Conservation (phyloP, 2,113 vertebrate species). For the Gambusia holbrooki region DNA sequence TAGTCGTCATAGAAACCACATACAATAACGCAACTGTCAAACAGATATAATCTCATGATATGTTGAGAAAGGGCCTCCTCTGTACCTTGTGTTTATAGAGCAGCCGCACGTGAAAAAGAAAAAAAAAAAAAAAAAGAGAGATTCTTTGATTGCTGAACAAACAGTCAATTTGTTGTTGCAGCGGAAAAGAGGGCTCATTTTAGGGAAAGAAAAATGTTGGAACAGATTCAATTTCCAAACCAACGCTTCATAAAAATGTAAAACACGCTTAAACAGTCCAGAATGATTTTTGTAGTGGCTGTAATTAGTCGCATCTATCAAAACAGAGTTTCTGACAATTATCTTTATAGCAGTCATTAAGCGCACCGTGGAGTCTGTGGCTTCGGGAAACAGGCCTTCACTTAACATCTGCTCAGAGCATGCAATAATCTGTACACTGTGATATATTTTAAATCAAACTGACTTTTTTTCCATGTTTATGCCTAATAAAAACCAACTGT, state of each 20-base stretch:
- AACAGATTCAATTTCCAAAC: constrained; percentile 56
- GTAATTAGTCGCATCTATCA: constrained; percentile 45
- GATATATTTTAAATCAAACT: constrained; percentile 13
- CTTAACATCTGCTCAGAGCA: constrained; percentile 37
- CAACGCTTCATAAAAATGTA: constrained; percentile 46
- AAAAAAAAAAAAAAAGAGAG: constrained; percentile 13
- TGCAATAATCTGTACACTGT: background rate
- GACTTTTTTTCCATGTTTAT: constrained; percentile 1
- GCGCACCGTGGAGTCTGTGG: constrained; percentile 14
- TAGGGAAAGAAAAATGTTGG: constrained; percentile 39
- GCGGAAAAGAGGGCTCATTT: constrained; percentile 37
- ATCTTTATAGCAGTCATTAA: constrained; percentile 8
- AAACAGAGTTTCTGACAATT: constrained; percentile 30
- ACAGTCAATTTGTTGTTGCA: constrained; percentile 62
- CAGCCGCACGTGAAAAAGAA: constrained; percentile 31
- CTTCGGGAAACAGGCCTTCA: constrained; percentile 30
- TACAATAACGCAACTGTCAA: constrained; percentile 86
- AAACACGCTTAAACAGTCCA: constrained; percentile 39
- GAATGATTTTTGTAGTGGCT: constrained; percentile 42
- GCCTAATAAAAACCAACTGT: background rate
- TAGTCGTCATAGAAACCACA: constrained; percentile 98
- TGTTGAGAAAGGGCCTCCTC: constrained; percentile 64
- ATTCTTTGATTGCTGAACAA: constrained; percentile 67
- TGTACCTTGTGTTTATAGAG: constrained; percentile 44
- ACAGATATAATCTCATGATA: constrained; percentile 75